These are phyloP conservation scores for Caenorhabditis sp. DNA, from an alignment of 2,888 invertebrate genomes.

Conservation along the genomic window DNA sequence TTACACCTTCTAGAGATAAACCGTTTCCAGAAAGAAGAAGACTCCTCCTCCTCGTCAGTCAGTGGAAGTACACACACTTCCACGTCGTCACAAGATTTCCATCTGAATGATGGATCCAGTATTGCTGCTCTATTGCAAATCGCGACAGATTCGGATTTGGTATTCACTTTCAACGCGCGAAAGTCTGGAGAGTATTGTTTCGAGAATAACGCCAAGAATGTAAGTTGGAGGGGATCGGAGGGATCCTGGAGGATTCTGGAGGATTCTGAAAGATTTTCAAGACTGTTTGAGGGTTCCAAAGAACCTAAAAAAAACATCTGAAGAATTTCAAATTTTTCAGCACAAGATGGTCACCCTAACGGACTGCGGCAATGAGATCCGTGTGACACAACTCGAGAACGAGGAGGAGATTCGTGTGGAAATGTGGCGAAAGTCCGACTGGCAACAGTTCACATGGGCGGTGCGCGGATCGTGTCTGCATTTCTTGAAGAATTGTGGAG, in stretches of 20 bases:
- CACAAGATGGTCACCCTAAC: slow-evolving; percentile 71
- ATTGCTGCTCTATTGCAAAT: slow-evolving; percentile 73
- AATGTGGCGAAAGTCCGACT: slow-evolving; percentile 74
- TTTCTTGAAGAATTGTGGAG: slow-evolving; percentile 63
- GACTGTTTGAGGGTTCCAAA: background rate
- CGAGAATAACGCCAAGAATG: slow-evolving; percentile 69
- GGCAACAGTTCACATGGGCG: slow-evolving; percentile 78
- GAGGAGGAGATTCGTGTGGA: slow-evolving; percentile 73
- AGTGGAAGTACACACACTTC: slow-evolving; percentile 61
- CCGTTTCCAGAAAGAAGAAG: slow-evolving; percentile 69
- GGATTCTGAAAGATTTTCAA: too few species aligned
- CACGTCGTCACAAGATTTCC: slow-evolving; percentile 61
- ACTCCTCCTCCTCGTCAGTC: slow-evolving; percentile 68
- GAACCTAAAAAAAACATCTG: background rate
- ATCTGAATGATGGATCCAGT: slow-evolving; percentile 68
- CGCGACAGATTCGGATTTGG: slow-evolving; percentile 74
- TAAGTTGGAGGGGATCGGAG: too few species aligned
- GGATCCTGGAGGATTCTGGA: too few species aligned
- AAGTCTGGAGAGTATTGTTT: slow-evolving; percentile 74
- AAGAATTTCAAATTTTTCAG: slow-evolving; percentile 50
- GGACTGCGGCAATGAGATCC: slow-evolving; percentile 71
- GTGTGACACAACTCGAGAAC: slow-evolving; percentile 68
- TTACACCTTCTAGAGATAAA: background rate
- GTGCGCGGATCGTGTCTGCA: slow-evolving; percentile 75
- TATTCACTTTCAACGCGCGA: slow-evolving; percentile 74